Conservation (phyloP, 2,797 vertebrate genomes). For the Tenualosa ilisha region DNA sequence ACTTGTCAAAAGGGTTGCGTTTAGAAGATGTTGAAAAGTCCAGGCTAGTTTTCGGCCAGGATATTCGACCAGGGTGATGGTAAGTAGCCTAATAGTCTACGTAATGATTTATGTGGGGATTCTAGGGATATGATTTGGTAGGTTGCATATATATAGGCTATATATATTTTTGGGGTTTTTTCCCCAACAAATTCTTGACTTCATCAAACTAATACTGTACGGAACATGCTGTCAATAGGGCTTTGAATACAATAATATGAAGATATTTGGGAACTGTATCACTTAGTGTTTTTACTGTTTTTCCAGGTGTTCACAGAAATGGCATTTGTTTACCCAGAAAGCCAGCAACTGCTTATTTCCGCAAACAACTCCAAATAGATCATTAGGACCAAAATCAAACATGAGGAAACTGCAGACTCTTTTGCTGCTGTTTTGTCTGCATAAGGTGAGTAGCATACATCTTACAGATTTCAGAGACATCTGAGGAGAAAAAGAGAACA, state of each 20-base stretch:
- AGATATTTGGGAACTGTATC: background rate
- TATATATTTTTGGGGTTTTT: too few species aligned
- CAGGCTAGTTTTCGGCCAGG: background rate
- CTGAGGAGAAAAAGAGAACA: background rate
- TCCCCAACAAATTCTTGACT: background rate
- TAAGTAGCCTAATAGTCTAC: background rate
- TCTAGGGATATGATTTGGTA: background rate
- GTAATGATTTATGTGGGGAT: background rate
- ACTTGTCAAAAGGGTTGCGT: background rate
- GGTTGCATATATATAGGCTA: background rate
- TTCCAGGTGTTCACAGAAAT: conserved; percentile 63
- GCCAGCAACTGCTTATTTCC: conserved; percentile 66
- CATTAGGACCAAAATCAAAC: conserved; percentile 54
- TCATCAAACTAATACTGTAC: background rate
- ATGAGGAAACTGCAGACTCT: conserved; percentile 71
- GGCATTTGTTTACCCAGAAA: conserved; percentile 58
- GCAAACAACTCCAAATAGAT: conserved; percentile 61
- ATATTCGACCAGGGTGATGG: background rate
- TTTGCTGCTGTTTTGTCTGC: conserved; percentile 67
- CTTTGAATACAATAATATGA: background rate
- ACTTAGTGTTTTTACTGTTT: conserved; percentile 23
- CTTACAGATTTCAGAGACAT: background rate
- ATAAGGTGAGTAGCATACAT: conserved; percentile 69
- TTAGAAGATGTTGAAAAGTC: background rate
- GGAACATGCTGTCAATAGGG: background rate